Base-by-base conservation (phyloP, 2,797 vertebrate species). In the Netta rufina region DNA sequence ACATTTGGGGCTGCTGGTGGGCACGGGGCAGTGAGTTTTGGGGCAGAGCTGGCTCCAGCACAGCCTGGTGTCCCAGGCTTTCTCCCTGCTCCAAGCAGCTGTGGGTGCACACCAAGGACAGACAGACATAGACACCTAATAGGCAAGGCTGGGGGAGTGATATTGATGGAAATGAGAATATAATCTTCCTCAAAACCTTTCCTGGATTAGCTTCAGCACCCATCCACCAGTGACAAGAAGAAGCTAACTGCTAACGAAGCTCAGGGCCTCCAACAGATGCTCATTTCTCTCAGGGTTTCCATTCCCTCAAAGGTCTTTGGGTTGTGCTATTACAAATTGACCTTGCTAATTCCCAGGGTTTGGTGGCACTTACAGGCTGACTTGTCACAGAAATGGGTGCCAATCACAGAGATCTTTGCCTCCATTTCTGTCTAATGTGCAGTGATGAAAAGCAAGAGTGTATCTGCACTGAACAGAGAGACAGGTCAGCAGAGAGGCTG, bases 271-370 rank as follows among this genome's bases (percentile, higher is more conserved):
- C 66, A 57, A 41, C 36, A 77, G 8, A 19, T 8, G 22, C 32
- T 74, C 18, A 1, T 32, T 21, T 47, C 17, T n/a, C 57, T 39
- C 5, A 1, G 19, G 24, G 9, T 28, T 67, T 67, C 61, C 33
- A 11, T 54, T 83, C 51, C 39, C 43, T 73, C 2, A 0, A 6
- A 2, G 2, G 13, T 43, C 28, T 39, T 3, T 20, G 56, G 12
- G 19, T 22, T 73, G 0, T 87, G 73, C 24, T 39, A 43, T 25
- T 43, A 27, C 38, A 75, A 7, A 3, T 1, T 18, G 22, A 56
- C 66, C 60, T 61, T 64, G 39, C 28, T 41, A 9, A 15, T 24
- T 21, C 25, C 49, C 47, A 45, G 21, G 47, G 47, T 21, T 81
- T 41, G 66, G 0, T 32, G 39, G 10, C 14, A 61, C 28, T 72